phyloP scores from a whole-genome alignment of 2,797 vertebrate species.

The Oceanodroma leucorhoa region DNA sequence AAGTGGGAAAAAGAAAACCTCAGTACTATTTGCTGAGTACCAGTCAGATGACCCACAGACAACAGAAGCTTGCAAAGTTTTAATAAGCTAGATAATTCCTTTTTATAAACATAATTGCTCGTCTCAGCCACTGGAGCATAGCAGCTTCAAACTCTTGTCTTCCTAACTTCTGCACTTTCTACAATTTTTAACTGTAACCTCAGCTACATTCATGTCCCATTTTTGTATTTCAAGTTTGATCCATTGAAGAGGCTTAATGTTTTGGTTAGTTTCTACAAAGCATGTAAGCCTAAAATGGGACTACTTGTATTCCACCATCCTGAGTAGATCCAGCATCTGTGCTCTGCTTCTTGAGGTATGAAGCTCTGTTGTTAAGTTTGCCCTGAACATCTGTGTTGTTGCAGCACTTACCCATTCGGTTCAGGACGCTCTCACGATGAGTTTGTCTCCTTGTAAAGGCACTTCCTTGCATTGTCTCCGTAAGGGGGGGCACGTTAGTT shows the following conservation, averaged over 20 bases:
- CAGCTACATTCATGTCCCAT: not conserved
- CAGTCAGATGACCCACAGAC: slow-evolving; percentile 11
- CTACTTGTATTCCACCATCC: not conserved
- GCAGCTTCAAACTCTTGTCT: slow-evolving; percentile 3
- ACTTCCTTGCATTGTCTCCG: not conserved
- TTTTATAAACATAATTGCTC: not conserved
- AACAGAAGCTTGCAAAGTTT: slow-evolving; percentile 37
- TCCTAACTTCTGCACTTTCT: not conserved
- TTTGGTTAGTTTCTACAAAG: not conserved
- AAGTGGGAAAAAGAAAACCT: slow-evolving; percentile 14
- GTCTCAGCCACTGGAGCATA: not conserved
- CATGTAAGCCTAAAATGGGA: not conserved
- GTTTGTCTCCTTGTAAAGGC: not conserved
- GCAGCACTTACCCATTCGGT: not conserved
- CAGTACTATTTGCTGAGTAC: slow-evolving; percentile 19
- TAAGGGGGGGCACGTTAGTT: not conserved
- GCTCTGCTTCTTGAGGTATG: not conserved
- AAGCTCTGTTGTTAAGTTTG: not conserved
- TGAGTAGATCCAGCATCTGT: not conserved
- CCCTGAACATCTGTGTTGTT: not conserved
- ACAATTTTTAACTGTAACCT: not conserved
- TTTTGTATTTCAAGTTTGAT: not conserved
- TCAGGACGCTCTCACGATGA: not conserved
- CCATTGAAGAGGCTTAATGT: not conserved
- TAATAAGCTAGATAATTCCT: slow-evolving; percentile 35